Evolutionary conservation across 1,140 invertebrate species (phyloP), one percentile per base, ranked within the genome.

Genomic region (Tachypleus tridentatus): DNA sequence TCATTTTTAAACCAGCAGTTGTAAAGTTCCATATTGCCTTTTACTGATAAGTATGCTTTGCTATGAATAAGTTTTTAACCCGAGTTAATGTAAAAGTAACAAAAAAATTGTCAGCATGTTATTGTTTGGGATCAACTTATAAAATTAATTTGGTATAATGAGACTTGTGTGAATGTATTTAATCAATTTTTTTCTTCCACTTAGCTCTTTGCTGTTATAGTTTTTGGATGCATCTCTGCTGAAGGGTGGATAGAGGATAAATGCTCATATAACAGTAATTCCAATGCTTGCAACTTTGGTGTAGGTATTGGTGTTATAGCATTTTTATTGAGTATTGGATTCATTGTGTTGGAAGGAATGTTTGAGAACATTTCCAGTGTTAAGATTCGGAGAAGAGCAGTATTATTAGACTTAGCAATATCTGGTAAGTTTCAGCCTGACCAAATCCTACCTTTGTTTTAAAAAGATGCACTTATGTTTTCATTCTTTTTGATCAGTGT

Each of bases 311-410:
- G 91, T 47, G 88, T 98, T 4, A 84, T 98, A 70, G 94, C 91
- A 3, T 96, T 98, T 77, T 77, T 97, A 50, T 91, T 88, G 9
- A 88, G 89, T 67, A 85, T 95, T 74, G 89, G 82, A 4, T 94
- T 98, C 74, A 84, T 98, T 53, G 87, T 82, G 49, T 87, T 93
- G 4, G 94, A 98, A 81, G 95, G 87, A 72, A 79, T 97, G 50
- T 98, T 98, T 75, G 92, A 96, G 71, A 92, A 95, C 78, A 93
- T 98, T 86, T 96, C 92, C 54, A 95, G 91, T n/a, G 90, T 97
- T 61, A 97, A 97, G 80, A 93, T 93, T 56, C 84, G 94, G 76
- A 96, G 96, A 76, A 93, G 95, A 77, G 93, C 90, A 75, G 94
- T 98, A 29, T 80, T 97, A 65, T 85, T 83, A 29, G 94, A 98